Evolutionary conservation across 2,888 invertebrate species (phyloP), one percentile per base, ranked within the genome.

Genomic region (Clunio marinus): DNA sequence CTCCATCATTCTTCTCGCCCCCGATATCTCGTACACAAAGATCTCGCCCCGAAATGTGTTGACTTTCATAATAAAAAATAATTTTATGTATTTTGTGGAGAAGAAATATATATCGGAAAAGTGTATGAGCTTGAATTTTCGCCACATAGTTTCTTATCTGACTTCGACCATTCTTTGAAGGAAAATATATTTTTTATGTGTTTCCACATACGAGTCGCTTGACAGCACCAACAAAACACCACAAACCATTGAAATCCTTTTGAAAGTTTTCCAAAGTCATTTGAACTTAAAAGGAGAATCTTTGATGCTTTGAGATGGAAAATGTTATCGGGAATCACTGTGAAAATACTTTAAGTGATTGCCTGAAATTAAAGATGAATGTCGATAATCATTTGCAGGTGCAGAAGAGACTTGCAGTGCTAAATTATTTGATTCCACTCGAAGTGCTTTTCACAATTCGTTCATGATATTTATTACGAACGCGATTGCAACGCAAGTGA

Each of bases 51-150:
- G 45, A 37, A 63, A 63, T 63, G 46, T 63, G 63, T 63, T 63
- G 45, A 63, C 63, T 63, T 63, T 63, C 27, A 63, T 63, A 63
- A 63, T 63, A 63, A 63, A 63, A 63, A 63, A 63, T 63, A 63
- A 63, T 63, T 63, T 63, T 63, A 63, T 63, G 63, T 63, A 63
- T 63, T 63, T 63, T 63, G 27, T 32, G 35, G 32, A 13, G 57
- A 57, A 27, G n/a, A 27, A 57, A 57, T 25, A 57, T 8, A 45
- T 27, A 27, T 27, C 28, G 46, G 27, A 25, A 63, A 63, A 28
- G 41, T 41, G 10, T 41, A n/a, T n/a, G 41, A 41, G n/a, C 20
- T 7, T 25, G 59, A 63, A 63, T 37, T 62, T 63, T 46, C 45
- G 37, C 37, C 63, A 63, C 46, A 63, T 35, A 63, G 63, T 63